A percentile compares a stretch with the other conserved stretches of the same genome.
Conservation (phyloP, 1,140 invertebrate species). For the Chironomus striatipennis region DNA sequence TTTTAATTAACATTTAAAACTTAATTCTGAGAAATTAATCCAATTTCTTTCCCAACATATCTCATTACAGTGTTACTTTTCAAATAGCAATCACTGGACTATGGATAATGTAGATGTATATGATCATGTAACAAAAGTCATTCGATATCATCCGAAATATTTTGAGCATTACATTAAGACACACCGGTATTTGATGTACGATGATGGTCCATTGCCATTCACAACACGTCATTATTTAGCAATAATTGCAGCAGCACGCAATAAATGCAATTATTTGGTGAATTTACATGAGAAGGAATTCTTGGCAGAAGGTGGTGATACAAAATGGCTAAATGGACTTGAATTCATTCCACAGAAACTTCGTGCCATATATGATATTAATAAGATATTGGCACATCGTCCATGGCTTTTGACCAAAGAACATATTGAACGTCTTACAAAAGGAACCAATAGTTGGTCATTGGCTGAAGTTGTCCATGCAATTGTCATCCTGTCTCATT, state of each 20-base stretch:
- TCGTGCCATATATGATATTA: conserved; percentile 75
- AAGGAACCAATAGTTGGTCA: conserved; percentile 74
- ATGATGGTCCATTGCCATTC: conserved; percentile 76
- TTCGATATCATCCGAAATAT: conserved; percentile 76
- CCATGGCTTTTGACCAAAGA: conserved; percentile 75
- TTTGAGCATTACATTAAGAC: conserved; percentile 70
- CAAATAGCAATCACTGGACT: neutral
- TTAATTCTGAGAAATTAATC: too few relatives aligned
- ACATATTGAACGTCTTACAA: conserved; percentile 66
- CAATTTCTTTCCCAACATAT: neutral
- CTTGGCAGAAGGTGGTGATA: conserved; percentile 65
- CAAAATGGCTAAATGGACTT: conserved; percentile 69
- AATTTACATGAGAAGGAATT: conserved; percentile 78
- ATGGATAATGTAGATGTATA: conserved; percentile 41
- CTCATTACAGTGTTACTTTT: neutral
- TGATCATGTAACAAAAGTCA: conserved; percentile 71
- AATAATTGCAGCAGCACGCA: conserved; percentile 81
- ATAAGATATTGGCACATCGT: conserved; percentile 80
- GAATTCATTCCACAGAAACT: conserved; percentile 69
- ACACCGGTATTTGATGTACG: conserved; percentile 72
- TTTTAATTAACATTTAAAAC: too few relatives aligned
- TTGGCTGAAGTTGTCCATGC: conserved; percentile 79
- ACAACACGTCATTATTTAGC: conserved; percentile 79
- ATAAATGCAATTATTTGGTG: conserved; percentile 79
- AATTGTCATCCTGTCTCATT: conserved; percentile 75